phyloP scores from a whole-genome alignment of 2,113 vertebrate species.

The Neomonachus schauinslandi region DNA sequence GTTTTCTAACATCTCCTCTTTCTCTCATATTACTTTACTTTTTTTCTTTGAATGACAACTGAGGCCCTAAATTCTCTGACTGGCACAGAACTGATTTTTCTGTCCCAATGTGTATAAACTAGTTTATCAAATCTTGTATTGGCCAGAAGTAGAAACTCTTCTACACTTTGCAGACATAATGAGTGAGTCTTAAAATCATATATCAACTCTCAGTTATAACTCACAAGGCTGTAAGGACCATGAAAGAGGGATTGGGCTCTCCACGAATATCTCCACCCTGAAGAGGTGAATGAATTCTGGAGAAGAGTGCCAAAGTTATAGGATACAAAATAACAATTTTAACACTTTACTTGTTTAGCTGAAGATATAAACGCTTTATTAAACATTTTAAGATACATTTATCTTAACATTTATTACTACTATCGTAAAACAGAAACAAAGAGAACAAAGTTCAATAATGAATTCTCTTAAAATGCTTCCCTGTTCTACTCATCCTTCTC shows the following conservation, averaged over 20 bases:
- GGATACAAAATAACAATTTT: neutral
- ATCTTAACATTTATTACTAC: slow-evolving; percentile 35
- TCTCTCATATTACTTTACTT: neutral
- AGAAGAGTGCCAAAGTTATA: neutral
- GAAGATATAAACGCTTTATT: neutral
- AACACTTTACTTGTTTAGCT: neutral
- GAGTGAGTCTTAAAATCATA: neutral
- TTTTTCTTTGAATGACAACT: neutral
- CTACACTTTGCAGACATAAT: neutral
- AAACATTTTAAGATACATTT: too few relatives aligned
- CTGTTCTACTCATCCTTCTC: neutral
- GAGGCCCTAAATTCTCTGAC: neutral
- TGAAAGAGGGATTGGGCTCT: neutral
- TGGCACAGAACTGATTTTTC: neutral
- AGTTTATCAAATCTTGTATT: neutral
- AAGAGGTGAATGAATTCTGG: neutral
- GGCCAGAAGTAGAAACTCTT: neutral
- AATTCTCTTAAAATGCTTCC: slow-evolving; percentile 1
- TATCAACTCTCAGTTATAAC: neutral
- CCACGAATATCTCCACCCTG: neutral
- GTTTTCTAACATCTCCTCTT: neutral
- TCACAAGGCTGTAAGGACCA: neutral
- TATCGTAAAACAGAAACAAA: slow-evolving; percentile 66
- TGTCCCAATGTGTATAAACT: neutral
- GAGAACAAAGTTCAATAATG: neutral